Evolutionary conservation across 2,888 invertebrate species (phyloP).

Genomic region (Dione vanillae): DNA sequence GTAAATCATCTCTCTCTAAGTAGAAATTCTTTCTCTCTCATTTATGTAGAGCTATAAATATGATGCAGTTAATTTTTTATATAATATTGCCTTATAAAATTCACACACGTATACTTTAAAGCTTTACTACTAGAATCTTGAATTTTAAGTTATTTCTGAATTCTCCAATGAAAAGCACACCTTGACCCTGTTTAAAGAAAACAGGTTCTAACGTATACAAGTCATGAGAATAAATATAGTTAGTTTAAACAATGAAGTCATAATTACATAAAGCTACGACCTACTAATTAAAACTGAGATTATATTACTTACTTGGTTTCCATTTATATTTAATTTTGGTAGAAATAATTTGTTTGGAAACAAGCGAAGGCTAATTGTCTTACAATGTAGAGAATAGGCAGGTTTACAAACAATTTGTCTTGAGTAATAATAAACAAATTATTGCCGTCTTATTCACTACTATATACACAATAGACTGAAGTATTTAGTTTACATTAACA

Average conservation of each 20-base stretch:
- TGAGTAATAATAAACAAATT: constrained; percentile 35
- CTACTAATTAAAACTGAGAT: constrained; percentile 12
- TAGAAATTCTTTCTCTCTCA: no score
- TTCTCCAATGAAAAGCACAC: constrained; percentile 37
- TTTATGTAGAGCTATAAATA: not conserved
- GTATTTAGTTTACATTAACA: constrained; percentile 37
- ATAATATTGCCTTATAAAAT: constrained; percentile 20
- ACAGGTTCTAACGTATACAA: constrained; percentile 28
- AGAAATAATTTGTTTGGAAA: not conserved
- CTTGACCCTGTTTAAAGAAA: constrained; percentile 40
- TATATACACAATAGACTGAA: constrained; percentile 30
- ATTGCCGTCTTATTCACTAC: constrained; percentile 29
- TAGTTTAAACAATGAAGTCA: constrained; percentile 26
- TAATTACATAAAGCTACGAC: constrained; percentile 19
- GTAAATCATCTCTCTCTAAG: no score
- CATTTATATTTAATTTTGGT: constrained; percentile 12
- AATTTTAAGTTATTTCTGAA: constrained; percentile 34
- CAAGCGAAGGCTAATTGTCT: not conserved
- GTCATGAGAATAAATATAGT: constrained; percentile 26
- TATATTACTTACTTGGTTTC: not conserved
- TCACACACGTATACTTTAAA: constrained; percentile 10
- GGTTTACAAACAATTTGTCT: constrained; percentile 35
- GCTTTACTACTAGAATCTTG: constrained; percentile 21
- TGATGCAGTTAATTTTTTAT: not conserved
- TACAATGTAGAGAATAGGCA: not conserved